These are phyloP conservation scores for Acropora yongei DNA, from an alignment of 64 coral and sea anemone genomes.

Conservation along the genomic window DNA sequence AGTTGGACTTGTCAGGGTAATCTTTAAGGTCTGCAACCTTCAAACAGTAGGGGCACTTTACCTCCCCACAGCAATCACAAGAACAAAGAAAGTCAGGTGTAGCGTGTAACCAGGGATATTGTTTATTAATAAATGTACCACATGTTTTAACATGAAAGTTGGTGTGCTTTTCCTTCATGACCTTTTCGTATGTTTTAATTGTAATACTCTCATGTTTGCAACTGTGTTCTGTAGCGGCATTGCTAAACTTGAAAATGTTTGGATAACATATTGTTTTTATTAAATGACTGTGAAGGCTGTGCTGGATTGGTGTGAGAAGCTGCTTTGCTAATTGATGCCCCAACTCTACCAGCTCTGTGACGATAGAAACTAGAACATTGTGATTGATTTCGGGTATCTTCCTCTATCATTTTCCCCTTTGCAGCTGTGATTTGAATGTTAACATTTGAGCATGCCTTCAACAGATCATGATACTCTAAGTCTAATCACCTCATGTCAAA, in stretches of 20 bases:
- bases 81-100: constrained; percentile 10
- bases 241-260: not conserved
- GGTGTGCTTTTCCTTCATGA: not conserved
- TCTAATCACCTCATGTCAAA: not conserved
- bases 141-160: not conserved
- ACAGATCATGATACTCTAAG: not conserved
- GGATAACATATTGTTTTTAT: not conserved
- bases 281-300: not conserved
- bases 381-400: not conserved
- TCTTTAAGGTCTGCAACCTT: constrained; percentile 17
- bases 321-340: not conserved
- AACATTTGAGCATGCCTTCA: not conserved
- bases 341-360: not conserved
- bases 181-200: not conserved
- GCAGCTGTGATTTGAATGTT: not conserved
- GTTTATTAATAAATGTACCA: not conserved
- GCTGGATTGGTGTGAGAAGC: not conserved
- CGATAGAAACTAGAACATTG: not conserved
- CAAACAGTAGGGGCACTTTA: constrained; percentile 19
- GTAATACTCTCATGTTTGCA: not conserved
- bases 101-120: not conserved
- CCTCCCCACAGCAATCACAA: constrained; percentile 14
- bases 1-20: constrained; percentile 26
- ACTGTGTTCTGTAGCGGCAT: not conserved
- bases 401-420: not conserved